phyloP scores from a whole-genome alignment of 2,888 invertebrate species.

The Brachypalpus laphriformis region DNA sequence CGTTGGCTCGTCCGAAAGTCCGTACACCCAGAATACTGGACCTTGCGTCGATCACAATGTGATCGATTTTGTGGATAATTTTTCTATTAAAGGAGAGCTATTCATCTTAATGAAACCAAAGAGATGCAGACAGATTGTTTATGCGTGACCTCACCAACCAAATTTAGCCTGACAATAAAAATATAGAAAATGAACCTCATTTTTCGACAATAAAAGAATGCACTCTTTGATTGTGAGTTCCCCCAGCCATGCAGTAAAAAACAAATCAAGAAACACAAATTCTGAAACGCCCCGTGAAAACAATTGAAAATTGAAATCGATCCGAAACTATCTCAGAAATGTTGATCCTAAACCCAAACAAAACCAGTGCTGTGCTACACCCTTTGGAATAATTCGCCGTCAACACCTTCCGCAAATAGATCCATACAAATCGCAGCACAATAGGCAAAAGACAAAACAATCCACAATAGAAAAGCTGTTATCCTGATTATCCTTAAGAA shows the following conservation, averaged over 20 bases:
- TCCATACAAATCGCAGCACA: conserved; percentile 29
- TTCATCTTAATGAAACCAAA: no score
- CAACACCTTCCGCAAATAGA: background rate
- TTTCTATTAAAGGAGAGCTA: no score
- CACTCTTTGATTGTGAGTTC: conserved; percentile 25
- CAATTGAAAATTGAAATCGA: conserved; percentile 55
- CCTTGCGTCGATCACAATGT: no score
- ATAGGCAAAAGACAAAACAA: conserved; percentile 33
- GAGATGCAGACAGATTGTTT: no score
- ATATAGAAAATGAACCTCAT: no score
- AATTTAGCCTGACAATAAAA: no score
- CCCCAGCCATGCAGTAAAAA: conserved; percentile 12
- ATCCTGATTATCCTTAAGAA: conserved; percentile 62
- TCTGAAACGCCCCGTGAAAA: conserved; percentile 13
- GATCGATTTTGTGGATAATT: no score
- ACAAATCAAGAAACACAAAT: conserved; percentile 19
- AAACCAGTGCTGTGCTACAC: background rate
- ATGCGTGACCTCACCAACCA: no score
- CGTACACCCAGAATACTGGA: no score
- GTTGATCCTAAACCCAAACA: conserved; percentile 38
- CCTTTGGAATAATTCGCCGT: conserved; percentile 6
- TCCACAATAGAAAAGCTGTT: conserved; percentile 63
- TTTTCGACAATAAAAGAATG: conserved; percentile 10
- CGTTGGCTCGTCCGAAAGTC: no score
- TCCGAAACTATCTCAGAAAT: conserved; percentile 50